Evolutionary conservation across 2,797 vertebrate species (phyloP), one percentile per base, ranked within the genome.

Genomic region (Craterocephalus amniculus): DNA sequence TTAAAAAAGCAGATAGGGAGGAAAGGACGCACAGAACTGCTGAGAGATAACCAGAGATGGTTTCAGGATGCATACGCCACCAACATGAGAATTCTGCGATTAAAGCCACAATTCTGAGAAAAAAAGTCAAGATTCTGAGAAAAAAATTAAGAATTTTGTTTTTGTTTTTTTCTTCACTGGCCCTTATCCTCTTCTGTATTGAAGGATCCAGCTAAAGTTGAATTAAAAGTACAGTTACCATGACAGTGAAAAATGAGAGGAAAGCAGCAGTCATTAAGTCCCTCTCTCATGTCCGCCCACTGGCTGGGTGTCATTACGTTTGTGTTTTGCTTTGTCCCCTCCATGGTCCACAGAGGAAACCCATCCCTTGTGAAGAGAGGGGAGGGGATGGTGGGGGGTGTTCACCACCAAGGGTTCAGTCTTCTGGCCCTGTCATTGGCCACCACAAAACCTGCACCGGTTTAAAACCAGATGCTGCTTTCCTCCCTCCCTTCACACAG

Each of bases 21-120:
- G 52, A 60, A 78, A 9, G 58, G 65, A 55, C 59, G 12, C 55
- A 29, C 68, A 63, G 60, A 34, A 71, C 26, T 26, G 18, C 61
- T 45, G 56, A 86, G 66, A 83, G 76, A 85, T 80, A 89, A 82
- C 38, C 69, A 74, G 58, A 84, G 71, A 45, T 70, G 43, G 66
- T 65, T 34, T 63, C 63, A 90, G 67, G 84, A 94, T 89, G 90
- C 94, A 18, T 93, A 89, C 62, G 78, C 95, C 81, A 96, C 94
- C 93, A 96, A 93, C 93, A 98, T 99, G 96, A 96, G 93, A 93
- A 48, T 95, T 70, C n/a, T n/a, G n/a, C n/a, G n/a, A n/a, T n/a
- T n/a, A n/a, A n/a, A n/a, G n/a, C n/a, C n/a, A n/a, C n/a, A n/a
- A n/a, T n/a, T n/a, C n/a, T n/a, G n/a, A n/a, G n/a, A n/a, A n/a